A percentile compares a stretch with the other conserved stretches of the same genome.
Evolutionary conservation across 2,888 invertebrate genomes (phyloP).

Genomic region (Athripsodes cinereus): DNA sequence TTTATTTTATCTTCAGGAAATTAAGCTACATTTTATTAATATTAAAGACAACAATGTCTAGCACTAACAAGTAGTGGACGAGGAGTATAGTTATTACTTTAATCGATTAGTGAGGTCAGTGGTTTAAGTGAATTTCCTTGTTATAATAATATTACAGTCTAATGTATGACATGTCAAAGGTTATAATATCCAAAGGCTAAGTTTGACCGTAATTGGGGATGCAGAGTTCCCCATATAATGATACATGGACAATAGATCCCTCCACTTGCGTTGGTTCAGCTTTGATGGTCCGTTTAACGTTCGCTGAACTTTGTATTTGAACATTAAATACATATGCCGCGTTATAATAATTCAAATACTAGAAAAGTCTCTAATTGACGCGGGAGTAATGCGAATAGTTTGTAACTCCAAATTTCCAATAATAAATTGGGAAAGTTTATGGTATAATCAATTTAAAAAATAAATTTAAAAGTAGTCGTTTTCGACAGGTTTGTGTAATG

Average conservation of each 20-base stretch:
- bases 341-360: neutral
- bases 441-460: neutral
- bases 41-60: no score
- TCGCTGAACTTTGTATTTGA: neutral
- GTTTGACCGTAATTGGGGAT: conserved; percentile 12
- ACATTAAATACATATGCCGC: conserved; percentile 3
- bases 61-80: no score
- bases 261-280: neutral
- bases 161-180: conserved; percentile 13
- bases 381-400: neutral
- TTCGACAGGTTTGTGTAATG: neutral
- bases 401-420: neutral
- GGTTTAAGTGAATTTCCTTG: conserved; percentile 1
- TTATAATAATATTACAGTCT: neutral
- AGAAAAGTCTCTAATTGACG: neutral
- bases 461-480: neutral
- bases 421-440: neutral
- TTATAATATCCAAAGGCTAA: conserved; percentile 4
- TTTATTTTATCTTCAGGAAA: no score
- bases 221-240: conserved; percentile 5
- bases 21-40: no score
- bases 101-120: neutral
- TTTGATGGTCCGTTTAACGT: conserved; percentile 4
- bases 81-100: neutral
- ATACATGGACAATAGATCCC: conserved; percentile 5